These are phyloP conservation scores for Osmerus eperlanus DNA, from an alignment of 2,113 vertebrate species.

Conservation along the genomic window DNA sequence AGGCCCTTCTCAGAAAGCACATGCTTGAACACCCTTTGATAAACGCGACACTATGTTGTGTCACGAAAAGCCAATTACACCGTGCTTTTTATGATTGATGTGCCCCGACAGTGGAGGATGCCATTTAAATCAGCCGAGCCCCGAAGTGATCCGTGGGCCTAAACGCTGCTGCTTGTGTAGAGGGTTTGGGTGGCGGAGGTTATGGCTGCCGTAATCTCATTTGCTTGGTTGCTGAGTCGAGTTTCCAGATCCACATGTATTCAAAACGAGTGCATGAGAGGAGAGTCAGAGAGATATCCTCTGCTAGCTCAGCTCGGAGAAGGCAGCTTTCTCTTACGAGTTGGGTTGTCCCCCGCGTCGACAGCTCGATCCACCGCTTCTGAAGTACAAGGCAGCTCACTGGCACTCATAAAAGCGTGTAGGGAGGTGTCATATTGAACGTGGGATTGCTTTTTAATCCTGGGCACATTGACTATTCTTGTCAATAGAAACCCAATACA, in stretches of 20 bases:
- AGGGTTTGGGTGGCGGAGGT: slow-evolving; percentile 50
- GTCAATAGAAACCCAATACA: slow-evolving; percentile 78
- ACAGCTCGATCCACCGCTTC: slow-evolving; percentile 68
- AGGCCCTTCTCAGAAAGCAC: slow-evolving; percentile 50
- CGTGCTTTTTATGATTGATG: slow-evolving; percentile 71
- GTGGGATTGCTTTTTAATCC: slow-evolving; percentile 79
- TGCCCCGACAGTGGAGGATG: slow-evolving; percentile 68
- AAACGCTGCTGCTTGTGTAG: slow-evolving; percentile 55
- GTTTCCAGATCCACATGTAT: slow-evolving; percentile 73
- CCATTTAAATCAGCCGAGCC: slow-evolving; percentile 69
- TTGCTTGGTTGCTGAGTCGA: slow-evolving; percentile 75
- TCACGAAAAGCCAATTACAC: slow-evolving; percentile 76
- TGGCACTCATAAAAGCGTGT: slow-evolving; percentile 69
- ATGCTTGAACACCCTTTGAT: slow-evolving; percentile 66
- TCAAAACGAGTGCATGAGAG: slow-evolving; percentile 68
- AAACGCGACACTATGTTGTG: slow-evolving; percentile 67
- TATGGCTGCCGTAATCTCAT: slow-evolving; percentile 75
- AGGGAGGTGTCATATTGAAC: slow-evolving; percentile 74
- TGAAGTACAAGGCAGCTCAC: slow-evolving; percentile 70
- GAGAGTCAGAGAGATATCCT: slow-evolving; percentile 46
- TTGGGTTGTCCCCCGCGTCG: slow-evolving; percentile 72
- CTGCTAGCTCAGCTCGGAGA: slow-evolving; percentile 69
- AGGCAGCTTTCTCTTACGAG: slow-evolving; percentile 65
- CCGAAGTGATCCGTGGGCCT: slow-evolving; percentile 65
- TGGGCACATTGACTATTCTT: slow-evolving; percentile 73